Evolutionary conservation across 1,140 invertebrate species (phyloP), one percentile per base, ranked within the genome.

Genomic region (Archivesica marissinica): DNA sequence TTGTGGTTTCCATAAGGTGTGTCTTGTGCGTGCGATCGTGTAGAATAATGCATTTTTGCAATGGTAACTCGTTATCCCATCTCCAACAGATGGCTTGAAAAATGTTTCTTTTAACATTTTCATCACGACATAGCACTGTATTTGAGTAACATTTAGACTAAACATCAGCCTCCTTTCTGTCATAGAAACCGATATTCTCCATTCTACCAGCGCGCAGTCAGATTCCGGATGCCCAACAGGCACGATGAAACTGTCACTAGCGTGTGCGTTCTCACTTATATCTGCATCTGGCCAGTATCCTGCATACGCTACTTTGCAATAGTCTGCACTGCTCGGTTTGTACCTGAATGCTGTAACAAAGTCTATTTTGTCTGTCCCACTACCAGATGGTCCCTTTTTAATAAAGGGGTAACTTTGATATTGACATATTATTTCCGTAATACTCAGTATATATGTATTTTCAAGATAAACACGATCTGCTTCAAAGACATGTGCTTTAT

Each of bases 91-190:
- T 54, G 50, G 50, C n/a, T n/a, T 54, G n/a, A 54, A n/a, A 11
- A 54, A n/a, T 7, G 50, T 54, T 54, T 54, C 50, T n/a, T 54
- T 54, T n/a, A 54, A 23, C 50, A 54, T 54, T 54, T 54, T 54
- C 17, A 54, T 7, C 23, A 54, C 17, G n/a, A 54, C 50, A n/a
- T 54, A 54, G 3, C 7, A 54, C 23, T 54, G 17, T 23, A 54
- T 15, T n/a, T 54, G 50, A n/a, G 50, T 54, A n/a, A n/a, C 50
- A n/a, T 54, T 54, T 54, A 54, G n/a, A n/a, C 50, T 54, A 23
- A 54, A 54, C 50, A 54, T 54, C 4, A 54, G 50, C 23, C 4
- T 54, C 23, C 50, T 7, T 30, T 59, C 54, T 59, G 54, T 59
- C 33, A 59, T 7, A 6, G 23, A 28, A 6, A 28, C 33, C 7